Base-by-base conservation (phyloP, 2,113 vertebrate genomes). In the Myotis brandtii region DNA sequence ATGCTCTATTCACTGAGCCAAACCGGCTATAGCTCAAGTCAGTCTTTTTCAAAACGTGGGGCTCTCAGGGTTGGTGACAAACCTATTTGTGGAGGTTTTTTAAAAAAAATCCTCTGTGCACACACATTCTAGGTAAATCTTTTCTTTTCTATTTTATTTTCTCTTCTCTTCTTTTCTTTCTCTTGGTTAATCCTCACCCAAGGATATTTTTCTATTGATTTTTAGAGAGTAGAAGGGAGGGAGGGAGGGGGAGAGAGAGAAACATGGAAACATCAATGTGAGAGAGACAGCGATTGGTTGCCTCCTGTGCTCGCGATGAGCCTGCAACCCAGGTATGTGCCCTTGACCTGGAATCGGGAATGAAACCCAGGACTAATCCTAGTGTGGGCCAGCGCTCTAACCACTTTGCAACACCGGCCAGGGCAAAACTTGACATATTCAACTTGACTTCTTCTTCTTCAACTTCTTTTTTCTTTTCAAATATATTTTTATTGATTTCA, bases 1-100 rank as follows among this genome's bases (percentile, higher is more conserved):
- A 23, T 9, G 54, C 54, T 56, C 54, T 56, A 23, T 50, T 13
- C 48, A 23, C 21, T 56, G 56, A 59, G 23, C 56, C 23, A 59
- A 59, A 59, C 21, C 9, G 56, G 56, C 23, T 59, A 59, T n/a
- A 94, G 86, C 54, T 43, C 73, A 82, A 77, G 46, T 84, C 64
- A 89, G 50, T 64, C 43, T 89, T 93, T 93, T 70, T 86, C 72
- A 94, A 96, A 96, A 91, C 20, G 82, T 10, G 69, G 82, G 3
- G 23, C 34, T 91, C 80, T 59, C 75, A 83, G 56, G 43, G 20
- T 86, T 92, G 13, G 23, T 40, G 79, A 77, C 76, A 91, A 85
- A 87, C 25, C 30, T 32, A 30, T 48, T 75, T 76, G 72, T 67
- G 48, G 46, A 73, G 11, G 66, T 62, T 62, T 62, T 32, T 95